Evolutionary conservation across 2,888 invertebrate genomes (phyloP).

Genomic region (Byasa hedistus): DNA sequence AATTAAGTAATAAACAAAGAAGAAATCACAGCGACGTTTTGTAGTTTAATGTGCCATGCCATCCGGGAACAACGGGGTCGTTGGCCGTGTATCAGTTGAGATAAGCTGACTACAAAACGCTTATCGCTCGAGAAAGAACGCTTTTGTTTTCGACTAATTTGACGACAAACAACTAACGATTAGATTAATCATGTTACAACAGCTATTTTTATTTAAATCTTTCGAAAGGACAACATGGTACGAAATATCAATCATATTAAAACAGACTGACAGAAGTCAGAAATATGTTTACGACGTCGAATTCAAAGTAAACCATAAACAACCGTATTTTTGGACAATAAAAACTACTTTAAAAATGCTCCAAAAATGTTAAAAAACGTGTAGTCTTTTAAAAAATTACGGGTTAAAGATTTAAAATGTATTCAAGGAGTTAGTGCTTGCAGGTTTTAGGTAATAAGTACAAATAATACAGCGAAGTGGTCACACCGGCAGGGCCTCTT

Average conservation of each 20-base stretch:
- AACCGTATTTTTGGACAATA: not conserved
- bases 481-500: conserved; percentile 59
- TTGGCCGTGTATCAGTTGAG: conserved; percentile 69
- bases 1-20: conserved; percentile 31
- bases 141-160: conserved; percentile 71
- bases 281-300: too few relatives aligned
- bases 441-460: conserved; percentile 26
- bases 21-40: conserved; percentile 36
- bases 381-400: not conserved
- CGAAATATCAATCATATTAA: not conserved
- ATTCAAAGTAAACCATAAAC: not conserved
- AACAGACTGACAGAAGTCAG: too few relatives aligned
- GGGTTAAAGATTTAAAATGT: conserved; percentile 11
- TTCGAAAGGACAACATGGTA: not conserved
- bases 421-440: conserved; percentile 19
- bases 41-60: conserved; percentile 49
- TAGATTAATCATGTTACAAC: conserved; percentile 53
- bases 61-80: conserved; percentile 61
- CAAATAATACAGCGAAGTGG: conserved; percentile 39
- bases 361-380: not conserved
- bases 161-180: conserved; percentile 57
- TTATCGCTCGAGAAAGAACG: conserved; percentile 71
- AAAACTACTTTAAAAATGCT: conserved; percentile 12
- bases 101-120: conserved; percentile 67
- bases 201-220: conserved; percentile 28